Conservation (phyloP, 2,797 vertebrate species). For the Spondyliosoma cantharus region DNA sequence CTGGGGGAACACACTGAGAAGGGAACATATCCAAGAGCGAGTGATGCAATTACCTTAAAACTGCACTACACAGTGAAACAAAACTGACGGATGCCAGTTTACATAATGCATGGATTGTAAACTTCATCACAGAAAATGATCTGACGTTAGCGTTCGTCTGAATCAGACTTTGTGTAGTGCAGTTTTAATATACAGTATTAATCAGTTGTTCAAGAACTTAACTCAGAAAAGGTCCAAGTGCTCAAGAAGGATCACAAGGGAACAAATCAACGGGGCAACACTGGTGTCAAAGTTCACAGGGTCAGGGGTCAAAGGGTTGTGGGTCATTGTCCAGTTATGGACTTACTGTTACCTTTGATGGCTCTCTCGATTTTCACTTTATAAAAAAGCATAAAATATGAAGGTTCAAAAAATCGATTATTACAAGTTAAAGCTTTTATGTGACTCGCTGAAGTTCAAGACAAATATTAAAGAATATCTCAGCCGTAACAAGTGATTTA, state of each 20-base stretch:
- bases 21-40: constrained; percentile 36
- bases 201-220: background rate
- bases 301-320: constrained; percentile 70
- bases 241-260: constrained; percentile 67
- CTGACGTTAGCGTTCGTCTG: background rate
- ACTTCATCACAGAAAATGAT: background rate
- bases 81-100: background rate
- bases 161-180: constrained; percentile 53
- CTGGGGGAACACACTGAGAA: constrained; percentile 34
- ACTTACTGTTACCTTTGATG: constrained; percentile 86
- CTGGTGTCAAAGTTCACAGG: constrained; percentile 74
- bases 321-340: constrained; percentile 54
- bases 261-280: constrained; percentile 70
- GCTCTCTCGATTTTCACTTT: constrained; percentile 91
- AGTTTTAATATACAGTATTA: constrained; percentile 59
- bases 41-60: constrained; percentile 57
- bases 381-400: constrained; percentile 71
- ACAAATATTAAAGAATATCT: background rate
- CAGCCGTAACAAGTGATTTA: background rate
- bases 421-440: constrained; percentile 13
- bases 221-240: constrained; percentile 25
- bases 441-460: background rate
- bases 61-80: constrained; percentile 49
- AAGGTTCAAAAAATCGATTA: constrained; percentile 35
- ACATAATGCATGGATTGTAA: background rate